phyloP scores from a whole-genome alignment of 2,113 vertebrate genomes.

The Athene cunicularia region DNA sequence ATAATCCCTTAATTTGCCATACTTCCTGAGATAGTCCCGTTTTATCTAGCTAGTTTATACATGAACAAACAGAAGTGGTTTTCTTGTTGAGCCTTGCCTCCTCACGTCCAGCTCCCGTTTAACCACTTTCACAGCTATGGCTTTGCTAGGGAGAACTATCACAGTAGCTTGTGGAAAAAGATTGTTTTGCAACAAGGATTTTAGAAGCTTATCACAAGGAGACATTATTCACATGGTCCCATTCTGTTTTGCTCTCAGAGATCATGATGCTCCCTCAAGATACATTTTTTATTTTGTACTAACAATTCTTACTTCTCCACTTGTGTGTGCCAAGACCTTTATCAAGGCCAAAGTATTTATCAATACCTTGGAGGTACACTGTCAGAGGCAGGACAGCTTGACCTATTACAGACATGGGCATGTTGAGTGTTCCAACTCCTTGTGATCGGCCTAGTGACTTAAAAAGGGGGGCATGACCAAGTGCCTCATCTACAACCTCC shows the following conservation, averaged over 20 bases:
- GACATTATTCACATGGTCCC: not conserved
- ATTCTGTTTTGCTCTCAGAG: not conserved
- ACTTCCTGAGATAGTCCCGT: not conserved
- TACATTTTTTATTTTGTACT: not conserved
- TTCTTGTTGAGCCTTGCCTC: not conserved
- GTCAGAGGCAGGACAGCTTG: not conserved
- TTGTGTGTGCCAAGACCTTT: not conserved
- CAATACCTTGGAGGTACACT: not conserved
- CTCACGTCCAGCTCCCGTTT: not conserved
- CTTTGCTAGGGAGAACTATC: not conserved
- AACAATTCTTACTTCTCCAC: not conserved
- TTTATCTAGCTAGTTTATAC: not conserved
- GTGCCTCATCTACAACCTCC: not conserved
- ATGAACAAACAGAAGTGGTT: not conserved
- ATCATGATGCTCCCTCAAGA: not conserved
- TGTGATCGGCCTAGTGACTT: not conserved
- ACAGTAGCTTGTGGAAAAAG: not conserved
- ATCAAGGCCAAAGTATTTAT: no score
- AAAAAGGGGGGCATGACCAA: not conserved
- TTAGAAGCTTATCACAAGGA: not conserved
- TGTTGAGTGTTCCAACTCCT: not conserved
- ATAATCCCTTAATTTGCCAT: not conserved
- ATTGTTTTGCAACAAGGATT: not conserved
- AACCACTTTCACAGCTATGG: not conserved
- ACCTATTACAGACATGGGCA: not conserved